Base-by-base conservation (phyloP, 2,113 vertebrate genomes). In the Protomyctophum bolini region DNA sequence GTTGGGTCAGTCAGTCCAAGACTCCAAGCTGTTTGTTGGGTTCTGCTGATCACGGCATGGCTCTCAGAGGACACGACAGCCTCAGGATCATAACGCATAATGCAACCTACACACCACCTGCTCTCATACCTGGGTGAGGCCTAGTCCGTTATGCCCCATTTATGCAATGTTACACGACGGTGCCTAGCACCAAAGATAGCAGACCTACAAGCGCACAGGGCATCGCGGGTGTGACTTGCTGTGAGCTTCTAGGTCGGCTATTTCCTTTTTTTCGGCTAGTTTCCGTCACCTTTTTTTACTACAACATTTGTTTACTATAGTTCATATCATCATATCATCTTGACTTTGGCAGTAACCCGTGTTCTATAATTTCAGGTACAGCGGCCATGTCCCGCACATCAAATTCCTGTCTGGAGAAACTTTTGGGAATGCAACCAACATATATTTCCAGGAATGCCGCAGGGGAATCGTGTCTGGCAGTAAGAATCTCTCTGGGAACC, bases 111-210 rank as follows among this genome's bases (percentile, higher is more conserved):
- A 49, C 89, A 74, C 79, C 89, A 47, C 88, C 90, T 0, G 72
- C 89, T 28, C 78, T 94, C 70, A 87, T 92, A 88, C 91, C 91
- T 0, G 82, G 91, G 86, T 87, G 82, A 91, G 87, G 75, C 86
- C 33, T 41, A 2, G 21, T 21, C 21, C 21, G 2, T 21, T 21
- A 3, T 41, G 33, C 33, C 33, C 5, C 33, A 41, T 41, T 41
- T 21, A 21, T 21, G 21, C 21, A 21, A 21, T 21, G 21, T 21
- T 21, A 21, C 21, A 21, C 21, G 21, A 21, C 21, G 21, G 21
- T 21, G 21, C 21, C 21, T 21, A 21, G 21, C 33, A 41, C 33
- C 33, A 6, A 41, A 41, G 5, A 41, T 41, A 41, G 33, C 33
- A 41, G 33, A 41, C 5, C 33, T 41, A 41, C 33, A 41, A 41